phyloP scores from a whole-genome alignment of 2,113 vertebrate species.

The Pachypanchax playfairii region DNA sequence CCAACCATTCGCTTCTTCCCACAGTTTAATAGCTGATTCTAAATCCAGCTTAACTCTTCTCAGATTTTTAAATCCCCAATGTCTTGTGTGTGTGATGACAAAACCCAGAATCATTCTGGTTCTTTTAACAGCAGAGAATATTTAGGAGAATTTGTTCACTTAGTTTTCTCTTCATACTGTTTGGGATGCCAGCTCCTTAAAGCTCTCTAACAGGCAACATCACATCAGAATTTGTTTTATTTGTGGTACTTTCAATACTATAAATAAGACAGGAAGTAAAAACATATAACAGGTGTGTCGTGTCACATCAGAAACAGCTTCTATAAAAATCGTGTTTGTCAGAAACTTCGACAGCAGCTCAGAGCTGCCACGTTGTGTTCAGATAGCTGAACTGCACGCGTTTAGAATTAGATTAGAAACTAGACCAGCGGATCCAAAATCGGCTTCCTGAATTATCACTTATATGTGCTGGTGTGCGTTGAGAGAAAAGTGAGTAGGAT shows the following conservation, averaged over 20 bases:
- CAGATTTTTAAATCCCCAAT: constrained; percentile 29
- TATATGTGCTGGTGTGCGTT: neutral
- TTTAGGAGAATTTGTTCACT: no score
- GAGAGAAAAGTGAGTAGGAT: neutral
- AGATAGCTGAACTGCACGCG: constrained; percentile 41
- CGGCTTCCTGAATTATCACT: neutral
- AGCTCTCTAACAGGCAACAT: constrained; percentile 20
- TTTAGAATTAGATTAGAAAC: neutral
- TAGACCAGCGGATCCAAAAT: rapidly evolving
- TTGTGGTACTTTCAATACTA: constrained; percentile 11
- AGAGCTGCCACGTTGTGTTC: constrained; percentile 68
- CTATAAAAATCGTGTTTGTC: neutral
- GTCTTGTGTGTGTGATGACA: constrained; percentile 24
- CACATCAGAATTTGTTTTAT: neutral
- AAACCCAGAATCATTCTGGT: no score
- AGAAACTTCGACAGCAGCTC: constrained; percentile 3
- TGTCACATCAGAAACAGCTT: constrained; percentile 9
- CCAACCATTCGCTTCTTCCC: constrained; percentile 31
- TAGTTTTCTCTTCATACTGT: constrained; percentile 1
- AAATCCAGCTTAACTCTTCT: constrained; percentile 27
- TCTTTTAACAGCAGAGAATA: no score
- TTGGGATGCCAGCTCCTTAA: constrained; percentile 16
- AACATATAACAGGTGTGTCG: constrained; percentile 2
- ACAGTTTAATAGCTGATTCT: constrained; percentile 42
- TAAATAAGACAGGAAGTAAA: constrained; percentile 1